Conservation (phyloP, 2,113 vertebrate genomes). For the Varanus salvator region DNA sequence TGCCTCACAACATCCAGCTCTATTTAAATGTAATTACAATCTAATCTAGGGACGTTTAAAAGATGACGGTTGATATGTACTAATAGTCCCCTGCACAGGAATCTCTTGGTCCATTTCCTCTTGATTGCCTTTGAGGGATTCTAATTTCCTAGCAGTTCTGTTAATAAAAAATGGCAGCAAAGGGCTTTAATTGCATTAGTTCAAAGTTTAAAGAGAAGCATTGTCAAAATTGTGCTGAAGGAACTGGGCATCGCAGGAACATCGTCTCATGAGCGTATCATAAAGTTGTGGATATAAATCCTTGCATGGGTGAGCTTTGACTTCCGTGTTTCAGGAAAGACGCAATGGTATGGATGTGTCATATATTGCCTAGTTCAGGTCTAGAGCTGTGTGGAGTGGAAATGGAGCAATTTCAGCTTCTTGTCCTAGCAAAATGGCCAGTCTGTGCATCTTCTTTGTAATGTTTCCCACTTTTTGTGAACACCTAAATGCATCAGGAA, state of each 20-base stretch:
- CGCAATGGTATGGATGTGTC: no score
- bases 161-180: constrained; percentile 17
- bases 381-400: no score
- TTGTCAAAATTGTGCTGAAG: constrained; percentile 25
- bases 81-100: not conserved
- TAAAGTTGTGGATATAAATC: not conserved
- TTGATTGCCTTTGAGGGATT: constrained; percentile 28
- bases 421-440: not conserved
- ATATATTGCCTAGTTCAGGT: no score
- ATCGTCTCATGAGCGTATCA: not conserved
- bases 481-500: not conserved
- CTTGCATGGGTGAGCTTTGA: not conserved
- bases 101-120: constrained; percentile 26
- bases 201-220: not conserved
- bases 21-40: constrained; percentile 42
- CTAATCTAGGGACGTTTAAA: constrained; percentile 24
- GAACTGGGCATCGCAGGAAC: not conserved
- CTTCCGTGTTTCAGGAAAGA: not conserved
- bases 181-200: constrained; percentile 29
- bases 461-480: not conserved
- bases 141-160: not conserved
- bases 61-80: constrained; percentile 25
- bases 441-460: not conserved
- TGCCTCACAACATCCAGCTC: constrained; percentile 5
- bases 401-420: not conserved